Percentiles rank a stretch among this genome's conserved stretches.
Evolutionary conservation across 2,888 invertebrate species (phyloP).

Genomic region (Dascillus cervinus): DNA sequence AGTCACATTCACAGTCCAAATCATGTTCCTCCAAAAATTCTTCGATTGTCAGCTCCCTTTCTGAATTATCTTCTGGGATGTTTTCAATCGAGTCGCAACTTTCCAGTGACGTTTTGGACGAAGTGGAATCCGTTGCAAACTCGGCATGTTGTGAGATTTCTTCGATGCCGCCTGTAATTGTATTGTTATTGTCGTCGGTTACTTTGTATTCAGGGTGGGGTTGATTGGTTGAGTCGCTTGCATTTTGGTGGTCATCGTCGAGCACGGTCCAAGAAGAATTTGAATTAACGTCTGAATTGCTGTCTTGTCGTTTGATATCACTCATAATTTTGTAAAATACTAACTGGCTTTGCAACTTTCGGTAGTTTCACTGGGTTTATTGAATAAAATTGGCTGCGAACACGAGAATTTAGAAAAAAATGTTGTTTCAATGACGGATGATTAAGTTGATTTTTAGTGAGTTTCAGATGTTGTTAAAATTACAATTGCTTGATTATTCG

Average conservation of each 20-base stretch:
- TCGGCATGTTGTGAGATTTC: neutral
- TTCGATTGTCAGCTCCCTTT: constrained; percentile 16
- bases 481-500: no score
- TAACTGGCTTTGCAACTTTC: no score
- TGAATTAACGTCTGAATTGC: constrained; percentile 28
- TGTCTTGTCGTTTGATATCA: no score
- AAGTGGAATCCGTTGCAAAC: neutral
- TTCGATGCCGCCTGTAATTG: neutral
- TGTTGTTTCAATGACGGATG: no score
- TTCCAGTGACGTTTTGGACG: neutral
- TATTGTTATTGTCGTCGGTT: neutral
- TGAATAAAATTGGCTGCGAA: no score
- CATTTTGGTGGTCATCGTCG: constrained; percentile 11
- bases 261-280: constrained; percentile 32
- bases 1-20: constrained; percentile 19
- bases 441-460: no score
- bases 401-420: no score
- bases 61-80: neutral
- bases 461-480: no score
- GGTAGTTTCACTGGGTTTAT: no score
- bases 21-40: constrained; percentile 22
- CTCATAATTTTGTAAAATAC: no score
- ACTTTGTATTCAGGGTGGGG: constrained; percentile 2
- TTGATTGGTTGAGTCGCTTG: neutral
- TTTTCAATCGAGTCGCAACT: neutral